Base-by-base conservation (phyloP, 2,113 vertebrate genomes). In the Odontesthes bonariensis region DNA sequence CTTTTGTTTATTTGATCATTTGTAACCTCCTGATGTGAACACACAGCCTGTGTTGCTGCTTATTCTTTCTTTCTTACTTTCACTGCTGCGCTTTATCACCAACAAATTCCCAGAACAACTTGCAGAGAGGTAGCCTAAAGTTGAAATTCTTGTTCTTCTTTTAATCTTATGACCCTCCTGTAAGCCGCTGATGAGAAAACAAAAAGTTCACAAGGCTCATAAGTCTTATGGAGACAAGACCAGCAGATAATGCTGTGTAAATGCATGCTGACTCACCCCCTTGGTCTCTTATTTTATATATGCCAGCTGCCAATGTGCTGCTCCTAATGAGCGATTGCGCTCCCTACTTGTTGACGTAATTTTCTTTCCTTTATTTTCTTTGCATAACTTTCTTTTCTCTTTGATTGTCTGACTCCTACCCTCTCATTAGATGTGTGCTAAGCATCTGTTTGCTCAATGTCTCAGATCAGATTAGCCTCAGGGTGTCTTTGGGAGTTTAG, bases 201-300 rank as follows among this genome's bases (percentile, higher is more conserved):
- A 73, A 79, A 81, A 81, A 77, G 79, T 90, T 71, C 73, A 88
- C 32, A 52, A 73, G 69, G 63, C 78, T 63, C 75, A 31, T 89
- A 88, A 88, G 76, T 85, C 67, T 86, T 82, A 85, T 14, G 46
- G 58, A 75, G 75, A 64, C 69, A 22, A 74, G 59, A 79, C 80
- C 76, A 81, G 83, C 79, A 88, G 86, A 86, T 86, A 75, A 90
- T 67, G 83, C 85, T 81, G 51, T 63, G 46, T 58, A 82, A 90
- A 92, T 81, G 76, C 70, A 54, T 63, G 83, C 86, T 88, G 88
- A 91, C 84, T 90, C 81, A 85, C 72, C 66, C 46, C 7, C 55
- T 49, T 54, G 8, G 0, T 67, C 61, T 79, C 33, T 69, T 65
- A 53, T 64, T 46, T 49, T 52, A 75, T 53, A 73, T 40, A 67